Conservation (phyloP, 2,888 invertebrate genomes). For the Operophtera brumata region DNA sequence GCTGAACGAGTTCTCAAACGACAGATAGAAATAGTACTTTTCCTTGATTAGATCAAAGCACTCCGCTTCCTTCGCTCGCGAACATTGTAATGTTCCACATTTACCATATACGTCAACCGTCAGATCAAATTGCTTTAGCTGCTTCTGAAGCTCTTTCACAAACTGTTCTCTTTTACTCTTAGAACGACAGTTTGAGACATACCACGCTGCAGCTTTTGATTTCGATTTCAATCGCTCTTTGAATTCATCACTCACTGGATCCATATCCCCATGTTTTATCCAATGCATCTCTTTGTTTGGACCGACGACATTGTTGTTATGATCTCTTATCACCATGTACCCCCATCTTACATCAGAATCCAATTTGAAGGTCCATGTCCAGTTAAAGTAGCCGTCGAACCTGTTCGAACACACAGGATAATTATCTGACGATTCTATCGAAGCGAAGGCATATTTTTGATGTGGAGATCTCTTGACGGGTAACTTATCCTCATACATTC, state of each 20-base stretch:
- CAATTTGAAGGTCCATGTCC: constrained; percentile 67
- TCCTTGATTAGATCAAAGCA: no score
- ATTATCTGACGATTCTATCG: constrained; percentile 56
- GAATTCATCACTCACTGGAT: constrained; percentile 40
- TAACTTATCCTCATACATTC: constrained; percentile 20
- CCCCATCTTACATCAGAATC: constrained; percentile 47
- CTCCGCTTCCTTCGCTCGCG: no score
- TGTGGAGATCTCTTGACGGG: constrained; percentile 46
- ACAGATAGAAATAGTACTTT: no score
- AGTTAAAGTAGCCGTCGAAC: constrained; percentile 59
- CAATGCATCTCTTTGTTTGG: constrained; percentile 51
- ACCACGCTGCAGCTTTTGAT: constrained; percentile 50
- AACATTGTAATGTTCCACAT: constrained; percentile 39
- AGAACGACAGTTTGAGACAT: constrained; percentile 47
- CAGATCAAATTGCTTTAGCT: constrained; percentile 38
- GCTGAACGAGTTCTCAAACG: no score
- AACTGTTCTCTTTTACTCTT: constrained; percentile 37
- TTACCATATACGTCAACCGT: constrained; percentile 48
- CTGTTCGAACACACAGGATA: constrained; percentile 51
- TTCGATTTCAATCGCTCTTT: constrained; percentile 39
- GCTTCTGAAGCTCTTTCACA: constrained; percentile 32
- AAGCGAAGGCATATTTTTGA: constrained; percentile 62
- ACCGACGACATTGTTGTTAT: constrained; percentile 40
- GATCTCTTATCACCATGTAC: constrained; percentile 38
- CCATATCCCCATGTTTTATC: constrained; percentile 46